Conservation (phyloP, 2,113 vertebrate genomes). For the Myrmecobius fasciatus region DNA sequence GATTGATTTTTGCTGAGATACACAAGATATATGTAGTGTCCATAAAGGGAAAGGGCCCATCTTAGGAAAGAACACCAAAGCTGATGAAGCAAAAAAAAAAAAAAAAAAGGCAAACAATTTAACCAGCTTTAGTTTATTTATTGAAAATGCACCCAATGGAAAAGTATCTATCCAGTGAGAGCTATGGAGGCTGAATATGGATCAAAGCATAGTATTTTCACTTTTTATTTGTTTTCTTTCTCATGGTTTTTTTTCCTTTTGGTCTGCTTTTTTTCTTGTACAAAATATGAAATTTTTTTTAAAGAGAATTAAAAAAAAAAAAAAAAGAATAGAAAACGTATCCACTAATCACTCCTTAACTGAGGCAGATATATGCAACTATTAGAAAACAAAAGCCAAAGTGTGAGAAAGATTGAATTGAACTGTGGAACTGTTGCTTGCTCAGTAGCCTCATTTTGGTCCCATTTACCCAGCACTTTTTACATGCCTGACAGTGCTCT, state of each 20-base stretch:
- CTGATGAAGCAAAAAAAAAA: background rate
- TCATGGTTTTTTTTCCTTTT: too few species aligned
- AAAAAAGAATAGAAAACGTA: background rate
- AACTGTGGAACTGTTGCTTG: background rate
- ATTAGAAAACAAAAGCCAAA: background rate
- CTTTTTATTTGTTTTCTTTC: too few species aligned
- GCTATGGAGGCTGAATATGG: too few species aligned
- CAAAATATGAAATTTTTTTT: too few species aligned
- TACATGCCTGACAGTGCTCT: background rate
- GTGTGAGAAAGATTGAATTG: background rate
- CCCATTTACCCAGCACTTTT: background rate
- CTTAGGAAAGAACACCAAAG: constrained; percentile 26
- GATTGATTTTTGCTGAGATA: background rate
- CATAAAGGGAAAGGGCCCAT: background rate
- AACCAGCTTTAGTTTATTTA: background rate
- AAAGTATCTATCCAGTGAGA: too few species aligned
- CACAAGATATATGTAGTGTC: background rate
- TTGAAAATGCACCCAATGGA: background rate
- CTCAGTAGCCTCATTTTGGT: background rate
- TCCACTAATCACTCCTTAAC: background rate
- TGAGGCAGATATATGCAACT: constrained; percentile 12
- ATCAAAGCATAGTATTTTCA: too few species aligned
- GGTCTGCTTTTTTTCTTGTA: too few species aligned
- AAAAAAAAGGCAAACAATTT: background rate
- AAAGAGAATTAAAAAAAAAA: too few species aligned